Conservation (phyloP, 1,140 invertebrate species). For the Plodia interpunctella region DNA sequence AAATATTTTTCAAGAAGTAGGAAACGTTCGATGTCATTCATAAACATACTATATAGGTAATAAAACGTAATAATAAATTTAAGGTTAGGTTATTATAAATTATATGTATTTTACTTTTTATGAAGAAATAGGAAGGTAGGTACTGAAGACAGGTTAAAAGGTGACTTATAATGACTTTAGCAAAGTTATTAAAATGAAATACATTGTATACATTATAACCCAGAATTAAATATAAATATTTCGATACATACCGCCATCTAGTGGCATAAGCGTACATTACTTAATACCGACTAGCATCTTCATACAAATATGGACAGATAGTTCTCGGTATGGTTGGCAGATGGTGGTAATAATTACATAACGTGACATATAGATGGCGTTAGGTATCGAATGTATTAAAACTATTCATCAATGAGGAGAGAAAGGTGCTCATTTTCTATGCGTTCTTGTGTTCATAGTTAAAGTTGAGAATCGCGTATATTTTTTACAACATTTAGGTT, state of each 20-base stretch:
- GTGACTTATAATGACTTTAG: too few relatives aligned
- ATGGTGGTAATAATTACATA: conserved; percentile 25
- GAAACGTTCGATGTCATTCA: too few relatives aligned
- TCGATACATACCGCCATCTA: not conserved
- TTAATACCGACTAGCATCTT: not conserved
- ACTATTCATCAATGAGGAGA: not conserved
- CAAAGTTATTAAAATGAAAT: too few relatives aligned
- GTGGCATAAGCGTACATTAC: not conserved
- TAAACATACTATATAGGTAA: too few relatives aligned
- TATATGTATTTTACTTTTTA: too few relatives aligned
- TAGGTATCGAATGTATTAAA: conserved; percentile 10
- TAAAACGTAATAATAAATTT: too few relatives aligned
- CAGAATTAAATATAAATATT: too few relatives aligned
- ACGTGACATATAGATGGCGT: conserved; percentile 24
- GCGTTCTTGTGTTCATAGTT: conserved; percentile 7
- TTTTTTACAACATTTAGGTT: conserved; percentile 46
- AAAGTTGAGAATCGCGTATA: conserved; percentile 39
- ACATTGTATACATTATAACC: too few relatives aligned
- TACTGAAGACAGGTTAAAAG: too few relatives aligned
- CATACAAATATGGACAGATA: not conserved
- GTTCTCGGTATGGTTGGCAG: conserved; percentile 22
- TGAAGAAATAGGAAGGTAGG: too few relatives aligned
- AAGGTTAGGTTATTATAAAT: too few relatives aligned
- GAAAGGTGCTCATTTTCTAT: not conserved
- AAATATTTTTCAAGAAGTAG: too few relatives aligned